These are phyloP conservation scores for Epizoanthus scotinus DNA, from an alignment of 92 coral and sea anemone species.

Conservation along the genomic window DNA sequence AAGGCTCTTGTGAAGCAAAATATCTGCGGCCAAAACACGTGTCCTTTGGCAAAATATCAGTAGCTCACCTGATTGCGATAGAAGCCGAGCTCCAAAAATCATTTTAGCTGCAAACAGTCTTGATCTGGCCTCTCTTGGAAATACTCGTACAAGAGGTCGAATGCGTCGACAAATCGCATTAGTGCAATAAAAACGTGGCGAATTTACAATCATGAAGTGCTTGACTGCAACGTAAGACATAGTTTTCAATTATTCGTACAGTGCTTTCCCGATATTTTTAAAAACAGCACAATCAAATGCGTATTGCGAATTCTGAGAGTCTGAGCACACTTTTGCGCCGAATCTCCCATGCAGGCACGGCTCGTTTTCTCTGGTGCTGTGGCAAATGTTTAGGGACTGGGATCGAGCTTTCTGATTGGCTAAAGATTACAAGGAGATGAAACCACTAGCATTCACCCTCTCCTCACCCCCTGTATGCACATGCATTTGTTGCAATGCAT, in stretches of 20 bases:
- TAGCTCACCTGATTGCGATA: conserved; percentile 36
- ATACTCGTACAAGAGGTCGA: conserved; percentile 8
- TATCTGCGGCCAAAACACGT: neutral
- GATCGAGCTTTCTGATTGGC: too few species aligned
- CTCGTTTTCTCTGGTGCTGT: too few species aligned
- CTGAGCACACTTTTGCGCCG: too few species aligned
- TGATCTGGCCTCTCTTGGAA: neutral
- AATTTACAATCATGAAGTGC: neutral
- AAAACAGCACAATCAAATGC: neutral
- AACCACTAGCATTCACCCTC: too few species aligned
- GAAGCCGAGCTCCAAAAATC: conserved; percentile 12
- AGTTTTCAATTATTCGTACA: neutral
- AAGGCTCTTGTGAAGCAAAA: neutral
- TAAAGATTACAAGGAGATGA: too few species aligned
- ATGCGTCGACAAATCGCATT: neutral
- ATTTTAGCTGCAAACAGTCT: neutral
- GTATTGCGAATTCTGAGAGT: too few species aligned
- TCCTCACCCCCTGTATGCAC: too few species aligned
- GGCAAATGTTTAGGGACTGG: too few species aligned
- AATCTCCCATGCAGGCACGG: neutral
- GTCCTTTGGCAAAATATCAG: conserved; percentile 19
- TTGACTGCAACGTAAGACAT: neutral
- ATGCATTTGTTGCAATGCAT: too few species aligned
- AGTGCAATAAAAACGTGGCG: neutral
- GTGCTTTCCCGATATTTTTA: neutral